A percentile compares a stretch with the other conserved stretches of the same genome.
Conservation (phyloP, 2,888 invertebrate species). For the Dione vanillae region DNA sequence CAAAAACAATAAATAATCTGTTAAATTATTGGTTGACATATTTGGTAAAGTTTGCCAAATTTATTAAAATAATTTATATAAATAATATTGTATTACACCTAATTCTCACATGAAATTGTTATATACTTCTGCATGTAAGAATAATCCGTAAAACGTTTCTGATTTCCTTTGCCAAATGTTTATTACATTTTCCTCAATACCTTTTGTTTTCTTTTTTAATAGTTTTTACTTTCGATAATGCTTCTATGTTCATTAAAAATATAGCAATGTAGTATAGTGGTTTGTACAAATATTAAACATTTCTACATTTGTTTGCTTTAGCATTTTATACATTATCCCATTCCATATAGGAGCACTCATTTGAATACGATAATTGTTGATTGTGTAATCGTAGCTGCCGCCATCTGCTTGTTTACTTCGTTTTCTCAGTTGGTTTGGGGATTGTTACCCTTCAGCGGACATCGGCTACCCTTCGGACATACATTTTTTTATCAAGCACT, state of each 20-base stretch:
- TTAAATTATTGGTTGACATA: background rate
- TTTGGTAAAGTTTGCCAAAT: no score
- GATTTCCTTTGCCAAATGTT: background rate
- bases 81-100: no score
- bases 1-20: background rate
- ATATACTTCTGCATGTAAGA: background rate
- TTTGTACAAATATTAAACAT: slow-evolving; percentile 41
- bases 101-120: background rate
- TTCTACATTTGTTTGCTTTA: slow-evolving; percentile 15
- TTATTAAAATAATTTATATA: no score
- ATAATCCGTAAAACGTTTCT: background rate
- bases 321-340: slow-evolving; percentile 12
- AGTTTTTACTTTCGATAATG: no score
- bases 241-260: background rate
- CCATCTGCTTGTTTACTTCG: slow-evolving; percentile 79
- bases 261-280: slow-evolving; percentile 41
- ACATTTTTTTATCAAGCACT: slow-evolving; percentile 74
- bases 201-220: background rate
- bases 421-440: slow-evolving; percentile 58
- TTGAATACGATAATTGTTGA: slow-evolving; percentile 79
- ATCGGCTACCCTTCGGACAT: slow-evolving; percentile 71
- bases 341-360: slow-evolving; percentile 50
- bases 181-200: background rate
- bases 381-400: slow-evolving; percentile 75
- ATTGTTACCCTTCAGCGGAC: slow-evolving; percentile 57